Conservation (phyloP, 2,113 vertebrate genomes). For the Phodopus roborovskii region DNA sequence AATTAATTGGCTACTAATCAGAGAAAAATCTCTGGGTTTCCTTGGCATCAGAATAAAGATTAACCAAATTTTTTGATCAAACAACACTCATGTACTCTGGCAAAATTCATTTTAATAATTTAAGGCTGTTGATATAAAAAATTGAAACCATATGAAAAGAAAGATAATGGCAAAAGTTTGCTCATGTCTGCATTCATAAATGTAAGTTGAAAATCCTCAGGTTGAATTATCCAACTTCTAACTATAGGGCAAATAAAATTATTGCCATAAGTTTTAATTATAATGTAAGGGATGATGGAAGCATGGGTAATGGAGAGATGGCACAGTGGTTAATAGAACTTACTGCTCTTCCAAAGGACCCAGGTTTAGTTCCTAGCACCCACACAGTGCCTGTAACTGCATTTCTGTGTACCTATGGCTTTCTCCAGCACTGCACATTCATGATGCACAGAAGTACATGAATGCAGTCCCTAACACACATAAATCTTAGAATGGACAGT, state of each 20-base stretch:
- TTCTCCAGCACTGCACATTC: not conserved
- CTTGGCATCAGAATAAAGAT: not conserved
- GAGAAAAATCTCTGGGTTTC: not conserved
- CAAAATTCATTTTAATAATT: not conserved
- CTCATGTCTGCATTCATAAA: not conserved
- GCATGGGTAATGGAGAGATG: not conserved
- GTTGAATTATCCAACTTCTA: not conserved
- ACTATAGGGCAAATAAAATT: not conserved
- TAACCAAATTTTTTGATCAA: not conserved
- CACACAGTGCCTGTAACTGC: not conserved
- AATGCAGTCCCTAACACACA: not conserved
- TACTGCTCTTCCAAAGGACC: no score
- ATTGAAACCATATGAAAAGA: not conserved
- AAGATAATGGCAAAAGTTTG: not conserved
- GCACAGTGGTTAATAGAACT: not conserved
- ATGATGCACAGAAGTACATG: not conserved
- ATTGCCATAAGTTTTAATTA: not conserved
- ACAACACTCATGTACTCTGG: not conserved
- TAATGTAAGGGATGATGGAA: rapidly evolving
- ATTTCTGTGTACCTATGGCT: not conserved
- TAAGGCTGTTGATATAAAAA: slow-evolving; percentile 11
- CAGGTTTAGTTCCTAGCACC: not conserved
- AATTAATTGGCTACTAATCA: not conserved
- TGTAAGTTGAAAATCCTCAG: not conserved
- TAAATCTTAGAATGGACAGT: not conserved